phyloP scores from a whole-genome alignment of 1,140 invertebrate species.

The Neoseiulus cucumeris region DNA sequence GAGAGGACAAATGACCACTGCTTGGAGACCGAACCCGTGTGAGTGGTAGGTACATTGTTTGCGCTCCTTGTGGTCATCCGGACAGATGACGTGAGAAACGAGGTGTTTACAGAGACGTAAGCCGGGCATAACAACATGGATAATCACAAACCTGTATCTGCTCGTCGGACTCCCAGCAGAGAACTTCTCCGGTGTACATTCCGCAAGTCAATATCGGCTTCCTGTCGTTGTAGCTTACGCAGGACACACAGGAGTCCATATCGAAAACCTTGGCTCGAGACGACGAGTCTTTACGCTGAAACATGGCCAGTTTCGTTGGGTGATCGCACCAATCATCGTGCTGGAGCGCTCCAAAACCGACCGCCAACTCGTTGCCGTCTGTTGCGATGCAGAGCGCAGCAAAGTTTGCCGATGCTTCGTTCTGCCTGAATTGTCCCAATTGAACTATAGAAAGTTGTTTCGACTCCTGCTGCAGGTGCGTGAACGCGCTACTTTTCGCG shows the following conservation, averaged over 20 bases:
- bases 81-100: no score
- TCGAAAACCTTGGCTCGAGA: not conserved
- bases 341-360: not conserved
- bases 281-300: not conserved
- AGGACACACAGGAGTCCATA: constrained; percentile 1
- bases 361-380: not conserved
- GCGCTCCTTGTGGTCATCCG: no score
- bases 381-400: not conserved
- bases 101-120: no score
- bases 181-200: constrained; percentile 8
- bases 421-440: not conserved
- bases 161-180: not conserved
- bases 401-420: not conserved
- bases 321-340: constrained; percentile 3
- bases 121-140: no score
- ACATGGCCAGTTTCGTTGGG: not conserved
- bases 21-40: no score
- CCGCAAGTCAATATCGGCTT: not conserved
- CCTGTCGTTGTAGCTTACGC: not conserved
- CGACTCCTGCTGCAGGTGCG: not conserved
- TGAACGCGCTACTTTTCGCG: not conserved
- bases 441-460: not conserved
- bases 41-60: no score
- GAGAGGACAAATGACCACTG: no score
- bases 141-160: not conserved